A percentile compares a stretch with the other conserved stretches of the same genome.
These are phyloP conservation scores for Acromyrmex heyeri DNA, from an alignment of 1,140 invertebrate genomes.

Conservation along the genomic window DNA sequence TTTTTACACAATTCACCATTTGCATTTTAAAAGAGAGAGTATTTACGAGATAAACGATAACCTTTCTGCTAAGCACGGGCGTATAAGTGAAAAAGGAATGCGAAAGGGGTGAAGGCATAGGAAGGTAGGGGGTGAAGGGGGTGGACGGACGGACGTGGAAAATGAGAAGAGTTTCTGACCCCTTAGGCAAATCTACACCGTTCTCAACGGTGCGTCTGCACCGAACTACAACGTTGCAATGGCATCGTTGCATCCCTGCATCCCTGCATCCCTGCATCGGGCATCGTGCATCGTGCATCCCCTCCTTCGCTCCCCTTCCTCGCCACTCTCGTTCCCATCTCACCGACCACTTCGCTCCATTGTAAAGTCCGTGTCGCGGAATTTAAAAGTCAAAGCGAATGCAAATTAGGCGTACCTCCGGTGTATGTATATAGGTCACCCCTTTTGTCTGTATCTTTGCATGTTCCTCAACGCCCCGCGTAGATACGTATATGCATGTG, in stretches of 20 bases:
- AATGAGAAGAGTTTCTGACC: slow-evolving; percentile 46
- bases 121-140: not conserved
- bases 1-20: slow-evolving; percentile 56
- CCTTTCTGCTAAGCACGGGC: not conserved
- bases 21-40: slow-evolving; percentile 54
- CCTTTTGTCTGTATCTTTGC: slow-evolving; percentile 48
- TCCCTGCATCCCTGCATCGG: not conserved
- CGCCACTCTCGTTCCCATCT: not conserved
- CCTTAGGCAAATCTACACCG: slow-evolving; percentile 36
- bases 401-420: slow-evolving; percentile 71
- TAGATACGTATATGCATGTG: not conserved
- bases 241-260: slow-evolving; percentile 20
- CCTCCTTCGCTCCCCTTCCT: not conserved
- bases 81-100: slow-evolving; percentile 32
- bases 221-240: slow-evolving; percentile 35
- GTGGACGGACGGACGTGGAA: slow-evolving; percentile 17
- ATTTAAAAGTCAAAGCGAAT: slow-evolving; percentile 83
- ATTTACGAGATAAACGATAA: slow-evolving; percentile 56
- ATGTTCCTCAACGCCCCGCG: slow-evolving; percentile 6
- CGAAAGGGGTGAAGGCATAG: not conserved
- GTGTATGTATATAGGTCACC: slow-evolving; percentile 43
- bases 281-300: slow-evolving; percentile 6
- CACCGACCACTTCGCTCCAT: slow-evolving; percentile 16
- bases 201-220: slow-evolving; percentile 34
- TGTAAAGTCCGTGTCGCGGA: slow-evolving; percentile 58